These are phyloP conservation scores for Furcifer pardalis DNA, from an alignment of 2,797 vertebrate species.

Conservation along the genomic window DNA sequence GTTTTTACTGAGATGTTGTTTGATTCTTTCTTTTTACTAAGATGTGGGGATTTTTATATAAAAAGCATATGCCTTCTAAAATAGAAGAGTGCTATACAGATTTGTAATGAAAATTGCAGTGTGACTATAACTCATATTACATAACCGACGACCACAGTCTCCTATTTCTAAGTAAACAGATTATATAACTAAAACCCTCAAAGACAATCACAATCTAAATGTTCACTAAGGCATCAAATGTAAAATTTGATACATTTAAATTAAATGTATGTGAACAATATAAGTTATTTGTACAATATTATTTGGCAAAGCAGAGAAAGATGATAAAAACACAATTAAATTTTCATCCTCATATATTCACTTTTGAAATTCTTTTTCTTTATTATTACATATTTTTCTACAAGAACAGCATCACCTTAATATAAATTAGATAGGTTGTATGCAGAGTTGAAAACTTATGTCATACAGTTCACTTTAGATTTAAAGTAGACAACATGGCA, in stretches of 20 bases:
- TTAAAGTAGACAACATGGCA: not conserved
- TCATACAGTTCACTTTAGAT: not conserved
- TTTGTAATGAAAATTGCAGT: constrained; percentile 44
- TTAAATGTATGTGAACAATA: constrained; percentile 16
- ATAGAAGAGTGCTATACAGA: constrained; percentile 5
- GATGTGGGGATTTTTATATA: not conserved
- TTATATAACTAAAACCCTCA: constrained; percentile 63
- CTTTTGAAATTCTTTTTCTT: not conserved
- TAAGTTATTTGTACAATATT: not conserved
- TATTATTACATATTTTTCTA: not conserved
- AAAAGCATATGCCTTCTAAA: constrained; percentile 22
- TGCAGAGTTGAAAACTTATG: not conserved
- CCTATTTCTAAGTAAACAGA: constrained; percentile 64
- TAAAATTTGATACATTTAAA: constrained; percentile 36
- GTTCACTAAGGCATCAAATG: constrained; percentile 50
- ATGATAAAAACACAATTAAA: not conserved
- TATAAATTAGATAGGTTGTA: not conserved
- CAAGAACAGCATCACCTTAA: not conserved
- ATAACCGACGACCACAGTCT: constrained; percentile 61
- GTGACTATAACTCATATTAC: constrained; percentile 60
- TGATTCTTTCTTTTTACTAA: constrained; percentile 11
- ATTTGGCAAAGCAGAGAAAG: not conserved
- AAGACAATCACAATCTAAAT: constrained; percentile 55
- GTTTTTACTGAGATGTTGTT: fast-evolving
- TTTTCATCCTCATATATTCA: constrained; percentile 7